Percentiles rank a stretch among this genome's conserved stretches.
Conservation (phyloP, 64 coral and sea anemone species). For the Orbicella faveolata region DNA sequence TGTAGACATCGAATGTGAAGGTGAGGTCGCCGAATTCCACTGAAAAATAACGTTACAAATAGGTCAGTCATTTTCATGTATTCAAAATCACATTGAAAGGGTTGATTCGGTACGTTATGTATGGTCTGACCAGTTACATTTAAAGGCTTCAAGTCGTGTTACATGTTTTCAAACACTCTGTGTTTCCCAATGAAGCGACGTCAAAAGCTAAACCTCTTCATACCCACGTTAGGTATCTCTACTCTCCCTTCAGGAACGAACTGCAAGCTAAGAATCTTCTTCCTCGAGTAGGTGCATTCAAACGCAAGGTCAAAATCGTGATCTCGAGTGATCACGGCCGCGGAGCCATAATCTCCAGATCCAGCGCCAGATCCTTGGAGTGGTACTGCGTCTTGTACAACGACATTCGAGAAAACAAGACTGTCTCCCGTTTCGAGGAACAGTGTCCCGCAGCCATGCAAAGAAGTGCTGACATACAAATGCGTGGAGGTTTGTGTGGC, state of each 20-base stretch:
- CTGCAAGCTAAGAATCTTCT: neutral
- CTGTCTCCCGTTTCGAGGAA: constrained; percentile 24
- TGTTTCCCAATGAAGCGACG: too few relatives aligned
- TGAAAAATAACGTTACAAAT: neutral
- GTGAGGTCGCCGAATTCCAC: constrained; percentile 11
- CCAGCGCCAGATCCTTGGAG: neutral
- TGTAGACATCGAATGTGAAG: constrained; percentile 6
- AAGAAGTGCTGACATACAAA: constrained; percentile 36
- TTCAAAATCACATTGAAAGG: neutral
- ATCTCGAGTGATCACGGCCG: constrained; percentile 29
- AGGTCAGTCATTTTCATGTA: neutral
- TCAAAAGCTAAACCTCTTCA: neutral
- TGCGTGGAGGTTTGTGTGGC: constrained; percentile 46
- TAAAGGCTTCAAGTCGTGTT: too few relatives aligned
- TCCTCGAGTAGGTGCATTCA: constrained; percentile 61
- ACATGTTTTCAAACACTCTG: neutral
- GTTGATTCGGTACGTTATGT: too few relatives aligned
- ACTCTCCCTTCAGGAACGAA: neutral
- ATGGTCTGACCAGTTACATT: too few relatives aligned
- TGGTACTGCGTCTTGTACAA: neutral
- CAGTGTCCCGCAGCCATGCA: constrained; percentile 57
- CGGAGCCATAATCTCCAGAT: too few relatives aligned
- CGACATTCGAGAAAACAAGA: constrained; percentile 45
- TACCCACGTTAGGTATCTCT: neutral
- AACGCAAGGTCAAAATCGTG: constrained; percentile 56